Evolutionary conservation across 1,140 invertebrate species (phyloP), one percentile per base, ranked within the genome.

Genomic region (Hormaphis cornu): DNA sequence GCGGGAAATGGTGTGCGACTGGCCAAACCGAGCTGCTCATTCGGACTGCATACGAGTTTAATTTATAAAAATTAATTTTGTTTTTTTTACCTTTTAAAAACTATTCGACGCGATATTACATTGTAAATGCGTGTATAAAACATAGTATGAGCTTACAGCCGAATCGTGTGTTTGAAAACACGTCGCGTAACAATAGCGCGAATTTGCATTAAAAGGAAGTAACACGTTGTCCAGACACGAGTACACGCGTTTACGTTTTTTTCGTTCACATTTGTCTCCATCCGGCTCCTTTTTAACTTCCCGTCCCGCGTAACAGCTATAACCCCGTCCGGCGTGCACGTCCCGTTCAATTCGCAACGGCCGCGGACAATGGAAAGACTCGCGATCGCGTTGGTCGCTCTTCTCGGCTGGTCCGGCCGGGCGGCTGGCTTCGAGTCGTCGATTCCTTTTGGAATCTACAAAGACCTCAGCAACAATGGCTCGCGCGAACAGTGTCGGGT

Each of bases 1-100:
- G 0, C 76, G 80, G 16, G 81, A 80, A 30, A 83, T 83, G 69
- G 83, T 88, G 18, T 91, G 90, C 75, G 89, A 90, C 77, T 91
- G 89, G 89, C 87, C 88, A 6, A 81, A 83, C 40, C 88, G 8
- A n/a, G 16, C 69, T 33, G 1, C 10, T 24, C 18, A 30, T 6
- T 35, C 69, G 10, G 40, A 70, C 12, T 70, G 53, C 33, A 63
- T 44, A 44, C 28, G 6, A 26, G 9, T 30, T 40, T 61, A 61
- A 42, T 42, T 59, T 26, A 40, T 59, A 59, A 42, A 40, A 14
- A 7, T 40, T 40, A 40, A 40, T 8, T n/a, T n/a, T n/a, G n/a
- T n/a, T n/a, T n/a, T n/a, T n/a, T n/a, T n/a, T n/a, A n/a, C n/a
- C n/a, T n/a, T n/a, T n/a, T n/a, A n/a, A n/a, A n/a, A n/a, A n/a